phyloP scores from a whole-genome alignment of 2,888 invertebrate genomes.

The Actias luna region DNA sequence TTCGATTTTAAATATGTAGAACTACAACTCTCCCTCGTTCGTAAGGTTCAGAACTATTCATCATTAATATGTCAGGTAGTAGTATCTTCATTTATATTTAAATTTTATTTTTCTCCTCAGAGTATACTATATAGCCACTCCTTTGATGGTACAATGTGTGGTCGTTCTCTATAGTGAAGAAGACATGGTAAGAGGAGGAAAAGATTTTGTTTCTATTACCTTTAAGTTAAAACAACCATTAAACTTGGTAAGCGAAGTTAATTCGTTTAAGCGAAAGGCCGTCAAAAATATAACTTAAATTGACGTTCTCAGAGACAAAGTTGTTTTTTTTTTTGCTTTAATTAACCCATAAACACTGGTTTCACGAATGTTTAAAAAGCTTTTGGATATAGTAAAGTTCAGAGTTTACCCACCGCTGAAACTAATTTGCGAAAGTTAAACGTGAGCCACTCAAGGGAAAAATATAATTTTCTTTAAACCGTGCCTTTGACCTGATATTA shows the following conservation, averaged over 20 bases:
- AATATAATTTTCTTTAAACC: constrained; percentile 18
- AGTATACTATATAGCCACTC: too few relatives aligned
- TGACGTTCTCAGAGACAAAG: neutral
- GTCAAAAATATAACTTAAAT: neutral
- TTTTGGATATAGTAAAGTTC: constrained; percentile 19
- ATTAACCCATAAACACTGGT: constrained; percentile 12
- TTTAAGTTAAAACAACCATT: neutral
- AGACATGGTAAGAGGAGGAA: too few relatives aligned
- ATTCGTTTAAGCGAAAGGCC: neutral
- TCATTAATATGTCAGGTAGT: too few relatives aligned
- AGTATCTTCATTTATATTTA: too few relatives aligned
- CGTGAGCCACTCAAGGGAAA: constrained; percentile 16
- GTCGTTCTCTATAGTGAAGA: too few relatives aligned
- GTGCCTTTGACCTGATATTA: constrained; percentile 11
- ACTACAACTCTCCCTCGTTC: too few relatives aligned
- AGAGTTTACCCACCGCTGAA: constrained; percentile 19
- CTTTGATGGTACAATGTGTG: too few relatives aligned
- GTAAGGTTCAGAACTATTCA: too few relatives aligned
- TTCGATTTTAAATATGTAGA: too few relatives aligned
- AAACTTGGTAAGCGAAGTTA: neutral
- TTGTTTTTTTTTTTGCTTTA: neutral
- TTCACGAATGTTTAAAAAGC: constrained; percentile 21
- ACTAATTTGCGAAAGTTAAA: constrained; percentile 26
- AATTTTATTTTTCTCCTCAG: too few relatives aligned
- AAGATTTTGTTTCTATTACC: neutral